Percentiles rank a stretch among this genome's conserved stretches.
These are phyloP conservation scores for Phaedon cochleariae DNA, from an alignment of 2,888 invertebrate species.

Conservation along the genomic window DNA sequence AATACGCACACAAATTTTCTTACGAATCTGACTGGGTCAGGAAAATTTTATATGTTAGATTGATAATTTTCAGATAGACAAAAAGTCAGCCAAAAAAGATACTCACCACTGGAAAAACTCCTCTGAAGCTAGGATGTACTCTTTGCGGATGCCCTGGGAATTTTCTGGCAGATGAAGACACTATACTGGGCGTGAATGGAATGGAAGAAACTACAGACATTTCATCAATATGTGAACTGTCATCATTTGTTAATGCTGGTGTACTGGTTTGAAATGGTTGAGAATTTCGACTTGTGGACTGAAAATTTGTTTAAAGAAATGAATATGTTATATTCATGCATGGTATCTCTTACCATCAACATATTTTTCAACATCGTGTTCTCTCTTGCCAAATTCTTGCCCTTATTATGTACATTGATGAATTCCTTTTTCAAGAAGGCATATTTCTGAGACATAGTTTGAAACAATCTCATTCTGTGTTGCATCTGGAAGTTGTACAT, in stretches of 20 bases:
- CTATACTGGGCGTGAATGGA: slow-evolving; percentile 9
- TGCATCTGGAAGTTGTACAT: slow-evolving; percentile 52
- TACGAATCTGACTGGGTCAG: too few relatives aligned
- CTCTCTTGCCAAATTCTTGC: slow-evolving; percentile 50
- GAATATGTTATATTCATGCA: too few relatives aligned
- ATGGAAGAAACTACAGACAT: slow-evolving; percentile 16
- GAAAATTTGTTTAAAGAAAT: too few relatives aligned
- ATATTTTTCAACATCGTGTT: slow-evolving; percentile 41
- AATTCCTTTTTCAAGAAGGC: slow-evolving; percentile 51
- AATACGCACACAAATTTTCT: too few relatives aligned
- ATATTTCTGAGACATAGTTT: slow-evolving; percentile 51
- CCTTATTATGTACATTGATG: slow-evolving; percentile 45
- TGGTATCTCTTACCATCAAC: slow-evolving; percentile 16
- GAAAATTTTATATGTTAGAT: too few relatives aligned
- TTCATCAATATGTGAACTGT: slow-evolving; percentile 9
- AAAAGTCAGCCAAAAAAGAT: too few relatives aligned
- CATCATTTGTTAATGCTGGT: slow-evolving; percentile 20
- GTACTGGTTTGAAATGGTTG: slow-evolving; percentile 20
- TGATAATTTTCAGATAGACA: too few relatives aligned
- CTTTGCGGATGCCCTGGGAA: slow-evolving; percentile 23
- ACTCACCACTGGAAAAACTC: neutral
- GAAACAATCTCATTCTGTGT: slow-evolving; percentile 45
- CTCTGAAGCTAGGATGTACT: slow-evolving; percentile 5
- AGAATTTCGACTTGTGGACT: slow-evolving; percentile 12
- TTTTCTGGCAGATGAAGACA: neutral